Conservation (phyloP, 2,113 vertebrate genomes). For the Kryptolebias marmoratus region DNA sequence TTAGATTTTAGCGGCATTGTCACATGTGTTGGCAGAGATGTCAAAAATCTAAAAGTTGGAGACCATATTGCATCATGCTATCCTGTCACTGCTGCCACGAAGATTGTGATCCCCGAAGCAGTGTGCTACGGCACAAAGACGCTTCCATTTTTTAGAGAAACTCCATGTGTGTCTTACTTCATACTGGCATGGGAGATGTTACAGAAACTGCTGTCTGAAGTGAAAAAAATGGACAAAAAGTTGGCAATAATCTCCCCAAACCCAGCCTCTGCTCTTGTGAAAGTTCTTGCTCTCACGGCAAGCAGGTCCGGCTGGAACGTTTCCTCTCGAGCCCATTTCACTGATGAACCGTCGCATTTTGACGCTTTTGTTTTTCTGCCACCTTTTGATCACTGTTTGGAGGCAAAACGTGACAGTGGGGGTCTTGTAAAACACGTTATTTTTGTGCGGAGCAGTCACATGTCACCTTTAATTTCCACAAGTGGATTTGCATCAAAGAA, state of each 20-base stretch:
- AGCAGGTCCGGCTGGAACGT: constrained; percentile 82
- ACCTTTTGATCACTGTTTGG: constrained; percentile 62
- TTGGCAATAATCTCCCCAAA: constrained; percentile 80
- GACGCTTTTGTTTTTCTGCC: constrained; percentile 82
- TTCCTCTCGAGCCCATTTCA: constrained; percentile 52
- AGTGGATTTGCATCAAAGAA: constrained; percentile 53
- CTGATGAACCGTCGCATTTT: constrained; percentile 28
- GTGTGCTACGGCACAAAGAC: constrained; percentile 80
- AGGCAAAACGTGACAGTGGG: constrained; percentile 47
- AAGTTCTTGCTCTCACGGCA: constrained; percentile 79
- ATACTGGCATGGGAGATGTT: constrained; percentile 85
- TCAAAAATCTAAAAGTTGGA: constrained; percentile 80
- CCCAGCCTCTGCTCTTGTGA: constrained; percentile 76
- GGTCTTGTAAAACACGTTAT: constrained; percentile 73
- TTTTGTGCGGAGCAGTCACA: constrained; percentile 73
- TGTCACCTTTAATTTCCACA: constrained; percentile 34
- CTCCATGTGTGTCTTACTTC: constrained; percentile 86
- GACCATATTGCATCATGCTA: constrained; percentile 84
- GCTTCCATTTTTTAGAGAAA: constrained; percentile 76
- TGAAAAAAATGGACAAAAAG: constrained; percentile 66
- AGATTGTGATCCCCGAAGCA: constrained; percentile 77
- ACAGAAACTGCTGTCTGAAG: constrained; percentile 56
- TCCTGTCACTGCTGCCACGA: constrained; percentile 75
- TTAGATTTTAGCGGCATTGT: constrained; percentile 86
- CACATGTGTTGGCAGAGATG: constrained; percentile 77